Evolutionary conservation across 1,140 invertebrate species (phyloP).

Genomic region (Drosophila insularis): DNA sequence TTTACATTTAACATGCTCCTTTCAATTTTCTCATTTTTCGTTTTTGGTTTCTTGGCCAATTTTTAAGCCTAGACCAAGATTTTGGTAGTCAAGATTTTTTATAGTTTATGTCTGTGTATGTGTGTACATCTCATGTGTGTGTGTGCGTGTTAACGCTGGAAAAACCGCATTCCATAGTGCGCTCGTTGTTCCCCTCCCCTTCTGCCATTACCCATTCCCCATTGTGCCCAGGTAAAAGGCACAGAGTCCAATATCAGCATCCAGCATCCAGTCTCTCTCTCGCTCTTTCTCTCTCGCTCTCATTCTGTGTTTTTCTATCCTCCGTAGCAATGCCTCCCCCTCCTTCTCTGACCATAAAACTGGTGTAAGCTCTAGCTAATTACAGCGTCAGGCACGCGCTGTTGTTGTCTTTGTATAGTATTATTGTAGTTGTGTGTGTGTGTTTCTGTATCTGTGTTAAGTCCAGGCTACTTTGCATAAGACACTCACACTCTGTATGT

Average conservation of each 20-base stretch:
- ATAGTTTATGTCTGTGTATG: not conserved
- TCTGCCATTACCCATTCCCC: not conserved
- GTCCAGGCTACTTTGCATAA: slow-evolving; percentile 58
- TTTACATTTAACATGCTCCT: not conserved
- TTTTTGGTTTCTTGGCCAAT: not conserved
- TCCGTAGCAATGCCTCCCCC: not conserved
- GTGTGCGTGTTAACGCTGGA: slow-evolving; percentile 59
- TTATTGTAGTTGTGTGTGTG: slow-evolving; percentile 1
- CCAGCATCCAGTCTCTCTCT: slow-evolving; percentile 57
- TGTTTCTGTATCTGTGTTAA: slow-evolving; percentile 10
- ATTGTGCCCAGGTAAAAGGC: slow-evolving; percentile 11
- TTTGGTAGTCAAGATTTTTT: slow-evolving; percentile 20
- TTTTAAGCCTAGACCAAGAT: slow-evolving; percentile 1
- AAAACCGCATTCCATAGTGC: slow-evolving; percentile 79
- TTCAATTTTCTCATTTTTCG: not conserved
- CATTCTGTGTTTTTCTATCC: not conserved
- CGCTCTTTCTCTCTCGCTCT: not conserved
- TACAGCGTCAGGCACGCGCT: slow-evolving; percentile 76
- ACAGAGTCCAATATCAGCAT: slow-evolving; percentile 31
- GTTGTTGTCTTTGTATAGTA: slow-evolving; percentile 4
- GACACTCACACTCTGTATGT: too few species aligned
- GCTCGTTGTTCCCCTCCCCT: slow-evolving; percentile 32
- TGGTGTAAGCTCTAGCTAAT: slow-evolving; percentile 65
- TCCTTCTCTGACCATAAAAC: not conserved
- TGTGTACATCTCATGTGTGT: slow-evolving; percentile 14